Conservation (phyloP, 2,888 invertebrate species). For the Acleris sparsana region DNA sequence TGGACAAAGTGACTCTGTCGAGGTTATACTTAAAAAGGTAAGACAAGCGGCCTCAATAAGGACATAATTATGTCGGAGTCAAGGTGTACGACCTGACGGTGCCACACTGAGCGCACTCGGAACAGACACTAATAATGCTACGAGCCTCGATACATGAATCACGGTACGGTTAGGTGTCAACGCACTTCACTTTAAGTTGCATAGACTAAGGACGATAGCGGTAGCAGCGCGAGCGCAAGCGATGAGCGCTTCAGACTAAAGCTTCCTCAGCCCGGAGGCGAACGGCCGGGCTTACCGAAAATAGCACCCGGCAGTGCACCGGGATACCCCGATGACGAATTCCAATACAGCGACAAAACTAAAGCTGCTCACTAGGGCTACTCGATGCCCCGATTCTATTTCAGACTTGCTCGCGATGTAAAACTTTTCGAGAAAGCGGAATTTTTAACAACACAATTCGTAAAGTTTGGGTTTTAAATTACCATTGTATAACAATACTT, state of each 20-base stretch:
- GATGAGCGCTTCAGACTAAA: conserved; percentile 68
- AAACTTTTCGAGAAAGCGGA: neutral
- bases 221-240: conserved; percentile 61
- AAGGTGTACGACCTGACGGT: conserved; percentile 71
- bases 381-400: conserved; percentile 21
- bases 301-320: conserved; percentile 80
- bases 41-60: conserved; percentile 71
- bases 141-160: conserved; percentile 72
- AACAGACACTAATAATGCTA: conserved; percentile 67
- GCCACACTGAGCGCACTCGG: conserved; percentile 67
- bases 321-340: conserved; percentile 75
- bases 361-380: conserved; percentile 47
- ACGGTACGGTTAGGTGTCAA: conserved; percentile 81
- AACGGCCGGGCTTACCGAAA: conserved; percentile 75
- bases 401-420: conserved; percentile 50
- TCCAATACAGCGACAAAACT: conserved; percentile 52
- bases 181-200: conserved; percentile 74
- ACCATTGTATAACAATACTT: conserved; percentile 41
- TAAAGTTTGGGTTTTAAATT: conserved; percentile 26
- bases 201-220: conserved; percentile 48
- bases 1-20: conserved; percentile 74
- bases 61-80: conserved; percentile 68
- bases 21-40: conserved; percentile 76
- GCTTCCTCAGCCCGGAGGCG: conserved; percentile 70
- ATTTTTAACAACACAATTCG: neutral